Conservation (phyloP, 2,113 vertebrate species). For the Grus americana region DNA sequence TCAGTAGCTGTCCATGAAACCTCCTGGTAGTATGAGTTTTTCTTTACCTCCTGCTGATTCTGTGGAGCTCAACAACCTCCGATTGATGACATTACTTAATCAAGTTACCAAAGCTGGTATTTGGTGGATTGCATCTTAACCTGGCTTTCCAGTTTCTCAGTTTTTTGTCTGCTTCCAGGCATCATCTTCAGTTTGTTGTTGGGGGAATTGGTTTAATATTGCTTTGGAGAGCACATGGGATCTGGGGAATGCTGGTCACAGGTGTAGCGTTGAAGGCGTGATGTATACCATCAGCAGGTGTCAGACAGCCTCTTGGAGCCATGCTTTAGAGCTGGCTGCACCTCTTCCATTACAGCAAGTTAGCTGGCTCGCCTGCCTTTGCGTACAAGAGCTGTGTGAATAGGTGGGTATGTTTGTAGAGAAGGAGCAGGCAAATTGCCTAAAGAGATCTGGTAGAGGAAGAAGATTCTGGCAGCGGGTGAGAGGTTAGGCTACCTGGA, state of each 20-base stretch:
- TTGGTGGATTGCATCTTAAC: not conserved
- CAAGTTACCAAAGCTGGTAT: not conserved
- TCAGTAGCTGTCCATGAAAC: not conserved
- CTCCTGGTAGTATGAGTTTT: not conserved
- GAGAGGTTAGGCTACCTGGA: not conserved
- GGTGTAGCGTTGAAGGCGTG: not conserved
- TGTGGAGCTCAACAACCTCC: not conserved
- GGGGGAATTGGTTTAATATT: not conserved
- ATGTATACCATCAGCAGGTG: not conserved
- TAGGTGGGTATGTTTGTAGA: not conserved
- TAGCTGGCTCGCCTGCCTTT: not conserved
- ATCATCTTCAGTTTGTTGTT: not conserved
- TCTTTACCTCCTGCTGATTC: not conserved
- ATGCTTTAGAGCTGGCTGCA: not conserved
- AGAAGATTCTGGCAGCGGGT: not conserved
- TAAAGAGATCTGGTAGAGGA: not conserved
- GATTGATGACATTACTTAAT: not conserved
- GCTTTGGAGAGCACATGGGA: not conserved
- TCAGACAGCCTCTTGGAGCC: not conserved
- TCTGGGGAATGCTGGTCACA: not conserved
- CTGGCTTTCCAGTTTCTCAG: not conserved
- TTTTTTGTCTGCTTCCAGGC: not conserved
- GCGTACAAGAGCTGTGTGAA: not conserved
- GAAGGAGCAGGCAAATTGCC: not conserved
- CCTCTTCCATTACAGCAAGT: not conserved